phyloP scores from a whole-genome alignment of 2,113 vertebrate species.

The Brevimyrus niger region DNA sequence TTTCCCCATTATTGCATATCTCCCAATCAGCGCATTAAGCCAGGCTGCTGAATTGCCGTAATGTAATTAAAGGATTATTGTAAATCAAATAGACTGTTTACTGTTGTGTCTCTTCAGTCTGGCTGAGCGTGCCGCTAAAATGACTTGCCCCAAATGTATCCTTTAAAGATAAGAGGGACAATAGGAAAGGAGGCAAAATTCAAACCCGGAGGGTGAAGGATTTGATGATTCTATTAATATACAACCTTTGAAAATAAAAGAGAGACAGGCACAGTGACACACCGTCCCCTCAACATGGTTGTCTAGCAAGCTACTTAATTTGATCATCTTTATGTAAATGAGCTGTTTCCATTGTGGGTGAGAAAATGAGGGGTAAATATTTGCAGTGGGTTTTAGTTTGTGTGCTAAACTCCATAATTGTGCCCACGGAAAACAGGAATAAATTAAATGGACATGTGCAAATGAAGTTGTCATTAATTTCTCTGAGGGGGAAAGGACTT shows the following conservation, averaged over 20 bases:
- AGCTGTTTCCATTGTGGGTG: slow-evolving; percentile 9
- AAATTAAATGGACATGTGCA: slow-evolving; percentile 12
- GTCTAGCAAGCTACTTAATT: slow-evolving; percentile 11
- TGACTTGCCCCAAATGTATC: neutral
- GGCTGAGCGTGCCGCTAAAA: slow-evolving; percentile 8
- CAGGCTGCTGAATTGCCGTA: slow-evolving; percentile 14
- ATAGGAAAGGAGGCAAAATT: neutral
- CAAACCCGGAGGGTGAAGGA: neutral
- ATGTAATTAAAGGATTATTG: slow-evolving; percentile 19
- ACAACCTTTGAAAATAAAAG: neutral
- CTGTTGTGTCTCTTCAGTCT: slow-evolving; percentile 5
- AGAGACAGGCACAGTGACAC: neutral
- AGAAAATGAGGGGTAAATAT: slow-evolving; percentile 16
- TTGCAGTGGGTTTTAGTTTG: slow-evolving; percentile 4
- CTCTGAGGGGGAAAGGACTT: neutral
- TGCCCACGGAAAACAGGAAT: neutral
- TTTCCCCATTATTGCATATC: neutral
- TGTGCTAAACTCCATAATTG: slow-evolving; percentile 11
- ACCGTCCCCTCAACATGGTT: neutral
- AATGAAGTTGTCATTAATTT: slow-evolving; percentile 13
- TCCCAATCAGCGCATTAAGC: neutral
- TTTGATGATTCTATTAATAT: slow-evolving; percentile 20
- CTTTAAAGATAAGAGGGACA: slow-evolving; percentile 7
- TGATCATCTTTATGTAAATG: slow-evolving; percentile 18
- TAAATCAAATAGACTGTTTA: slow-evolving; percentile 17